Evolutionary conservation across 2,888 invertebrate species (phyloP).

Genomic region (Parasteatoda lunata): DNA sequence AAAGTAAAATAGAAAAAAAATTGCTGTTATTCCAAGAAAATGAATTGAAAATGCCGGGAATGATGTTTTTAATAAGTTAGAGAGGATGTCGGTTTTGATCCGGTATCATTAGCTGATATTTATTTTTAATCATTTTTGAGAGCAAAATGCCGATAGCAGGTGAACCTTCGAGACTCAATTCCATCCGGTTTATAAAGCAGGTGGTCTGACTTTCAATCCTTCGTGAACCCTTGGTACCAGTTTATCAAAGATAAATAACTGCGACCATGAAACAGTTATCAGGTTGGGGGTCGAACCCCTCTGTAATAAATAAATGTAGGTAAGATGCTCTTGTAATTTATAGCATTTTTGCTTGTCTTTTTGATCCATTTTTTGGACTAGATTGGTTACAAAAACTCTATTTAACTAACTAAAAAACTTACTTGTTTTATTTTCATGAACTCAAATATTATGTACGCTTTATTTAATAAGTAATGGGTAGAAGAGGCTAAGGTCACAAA

Average conservation of each 20-base stretch:
- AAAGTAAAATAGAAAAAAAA: no score
- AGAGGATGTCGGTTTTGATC: neutral
- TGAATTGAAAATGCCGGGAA: no score
- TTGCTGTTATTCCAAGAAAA: no score
- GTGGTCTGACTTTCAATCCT: slow-evolving; percentile 36
- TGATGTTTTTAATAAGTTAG: no score
- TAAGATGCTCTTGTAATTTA: slow-evolving; percentile 29
- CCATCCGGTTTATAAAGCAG: slow-evolving; percentile 57
- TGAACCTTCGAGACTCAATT: slow-evolving; percentile 29
- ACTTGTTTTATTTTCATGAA: slow-evolving; percentile 46
- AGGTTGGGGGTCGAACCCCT: slow-evolving; percentile 36
- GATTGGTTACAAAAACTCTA: slow-evolving; percentile 25
- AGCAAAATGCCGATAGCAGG: slow-evolving; percentile 27
- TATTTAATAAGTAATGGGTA: slow-evolving; percentile 52
- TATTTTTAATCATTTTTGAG: slow-evolving; percentile 53
- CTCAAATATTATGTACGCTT: slow-evolving; percentile 48
- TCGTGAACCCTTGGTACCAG: slow-evolving; percentile 11
- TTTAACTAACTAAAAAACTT: slow-evolving; percentile 40
- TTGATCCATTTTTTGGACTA: neutral
- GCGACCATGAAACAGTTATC: slow-evolving; percentile 29
- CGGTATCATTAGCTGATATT: slow-evolving; percentile 38
- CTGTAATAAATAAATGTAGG: slow-evolving; percentile 24
- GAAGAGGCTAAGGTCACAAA: slow-evolving; percentile 44
- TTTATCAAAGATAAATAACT: slow-evolving; percentile 22
- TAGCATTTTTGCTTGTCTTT: neutral